Base-by-base conservation (phyloP, 2,888 invertebrate species). In the Sinohyriopsis cumingii region DNA sequence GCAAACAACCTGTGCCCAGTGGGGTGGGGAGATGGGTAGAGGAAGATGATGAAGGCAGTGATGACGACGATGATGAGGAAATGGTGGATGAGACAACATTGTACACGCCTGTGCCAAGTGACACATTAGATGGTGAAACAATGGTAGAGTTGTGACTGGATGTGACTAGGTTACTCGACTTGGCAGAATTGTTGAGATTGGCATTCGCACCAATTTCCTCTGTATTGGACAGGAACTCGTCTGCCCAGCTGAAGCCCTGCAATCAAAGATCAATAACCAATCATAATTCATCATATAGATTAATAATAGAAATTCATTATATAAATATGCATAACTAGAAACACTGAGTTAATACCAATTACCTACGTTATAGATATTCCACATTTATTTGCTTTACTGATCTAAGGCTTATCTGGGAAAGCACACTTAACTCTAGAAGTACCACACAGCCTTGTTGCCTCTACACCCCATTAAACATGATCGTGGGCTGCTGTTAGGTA, bases 221-320 rank as follows among this genome's bases (percentile, higher is more conserved):
- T 59, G 72, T 72, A 45, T 77, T 74, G 20, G 70, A 68, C 45
- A 84, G 77, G 69, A 84, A 77, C 57, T 84, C 83, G 68, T 84
- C 84, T 54, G 80, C 82, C 84, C 84, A 84, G 59, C 77, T 80
- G 66, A 82, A 84, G 63, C 73, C 73, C 76, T 80, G 75, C 63
- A 45, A 45, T 45, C 3, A 45, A 70, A 67, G 22, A 71, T n/a
- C n/a, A 15, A 25, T 63, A 63, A 59, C 33, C 45, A 25, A 68
- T 45, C 55, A 65, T 12, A 12, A 45, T 9, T 45, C 9, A 45
- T 45, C 45, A 45, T 12, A 45, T 45, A 12, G 12, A 45, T 45
- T 45, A 45, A 45, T 45, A 45, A 45, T 45, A 45, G 12, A 45
- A 12, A 45, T 45, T 45, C 12, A 45, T 45, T 12, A 12, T 33